Evolutionary conservation across 2,888 invertebrate genomes (phyloP), one percentile per base, ranked within the genome.

Genomic region (Hirtodrosophila confusa): DNA sequence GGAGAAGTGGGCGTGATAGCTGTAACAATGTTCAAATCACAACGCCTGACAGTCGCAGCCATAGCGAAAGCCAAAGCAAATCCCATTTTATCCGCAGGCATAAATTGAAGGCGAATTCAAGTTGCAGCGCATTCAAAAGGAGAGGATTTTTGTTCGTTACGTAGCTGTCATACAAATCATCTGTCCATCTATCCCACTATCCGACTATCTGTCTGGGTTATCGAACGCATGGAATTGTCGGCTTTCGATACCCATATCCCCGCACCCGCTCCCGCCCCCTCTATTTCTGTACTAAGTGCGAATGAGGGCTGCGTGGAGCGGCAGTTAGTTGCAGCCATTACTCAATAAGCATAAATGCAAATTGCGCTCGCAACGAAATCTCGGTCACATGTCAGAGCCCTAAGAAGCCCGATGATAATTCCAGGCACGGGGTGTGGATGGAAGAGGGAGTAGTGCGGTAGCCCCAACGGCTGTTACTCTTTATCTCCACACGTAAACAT

Each of bases 71-170:
- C 75, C 71, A 70, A 69, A 74, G 71, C 84, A 85, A 85, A 85
- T 85, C 84, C 88, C 78, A 86, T 85, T 85, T 84, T 80, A 85
- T 88, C 86, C 88, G 84, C 88, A 86, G 83, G 83, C 84, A 85
- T 88, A 88, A 88, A 85, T 88, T 88, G 84, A 86, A 86, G 86
- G 60, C 82, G 76, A 69, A 78, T 79, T 77, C 69, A 56, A 83
- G 82, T 69, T 71, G 86, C 78, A 83, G 53, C 56, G 58, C 68
- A 77, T 61, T 57, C 77, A 56, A 48, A 53, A 40, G 45, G 6
- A 35, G 24, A n/a, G 40, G 24, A 37, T 55, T 62, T 67, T 70
- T 65, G 56, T 83, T 55, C 51, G 63, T 63, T 75, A 64, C 75
- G 69, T 58, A 67, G 57, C 78, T 86, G 88, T 77, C 83, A 83